phyloP scores from a whole-genome alignment of 1,140 invertebrate species.

The Drosophila lacertosa region DNA sequence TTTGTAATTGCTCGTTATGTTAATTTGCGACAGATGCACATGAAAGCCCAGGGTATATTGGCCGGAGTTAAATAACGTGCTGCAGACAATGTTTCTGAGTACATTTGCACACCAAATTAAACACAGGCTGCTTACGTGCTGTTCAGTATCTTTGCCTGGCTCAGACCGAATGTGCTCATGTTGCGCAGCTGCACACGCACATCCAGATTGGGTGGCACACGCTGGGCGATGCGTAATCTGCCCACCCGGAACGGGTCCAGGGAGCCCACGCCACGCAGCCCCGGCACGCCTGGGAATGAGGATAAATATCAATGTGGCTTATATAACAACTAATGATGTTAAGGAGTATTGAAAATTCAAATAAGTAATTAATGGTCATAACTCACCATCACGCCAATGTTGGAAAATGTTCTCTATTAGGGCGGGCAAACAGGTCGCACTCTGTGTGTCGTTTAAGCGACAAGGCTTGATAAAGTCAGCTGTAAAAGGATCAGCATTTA shows the following conservation, averaged over 20 bases:
- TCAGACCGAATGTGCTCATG: slow-evolving; percentile 44
- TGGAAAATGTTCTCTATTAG: slow-evolving; percentile 28
- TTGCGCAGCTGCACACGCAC: slow-evolving; percentile 46
- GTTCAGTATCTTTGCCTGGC: slow-evolving; percentile 38
- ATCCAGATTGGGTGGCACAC: slow-evolving; percentile 34
- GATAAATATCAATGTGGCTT: too few species aligned
- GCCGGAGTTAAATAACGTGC: slow-evolving; percentile 14
- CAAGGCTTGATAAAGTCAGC: slow-evolving; percentile 45
- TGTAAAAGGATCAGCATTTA: neutral
- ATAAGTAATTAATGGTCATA: neutral
- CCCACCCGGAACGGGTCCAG: slow-evolving; percentile 51
- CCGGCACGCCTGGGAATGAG: slow-evolving; percentile 47
- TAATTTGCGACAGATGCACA: slow-evolving; percentile 24
- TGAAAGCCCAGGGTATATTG: slow-evolving; percentile 43
- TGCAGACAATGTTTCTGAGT: neutral
- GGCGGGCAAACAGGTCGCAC: slow-evolving; percentile 22
- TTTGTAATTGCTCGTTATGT: slow-evolving; percentile 28
- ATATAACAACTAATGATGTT: too few species aligned
- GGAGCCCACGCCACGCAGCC: slow-evolving; percentile 33
- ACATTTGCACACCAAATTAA: neutral
- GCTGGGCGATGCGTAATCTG: slow-evolving; percentile 42
- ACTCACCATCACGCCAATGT: slow-evolving; percentile 42
- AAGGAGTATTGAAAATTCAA: neutral
- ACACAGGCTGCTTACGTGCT: slow-evolving; percentile 32
- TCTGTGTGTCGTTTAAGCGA: slow-evolving; percentile 11